Conservation (phyloP, 2,888 invertebrate genomes). For the Polymixis lichenea region DNA sequence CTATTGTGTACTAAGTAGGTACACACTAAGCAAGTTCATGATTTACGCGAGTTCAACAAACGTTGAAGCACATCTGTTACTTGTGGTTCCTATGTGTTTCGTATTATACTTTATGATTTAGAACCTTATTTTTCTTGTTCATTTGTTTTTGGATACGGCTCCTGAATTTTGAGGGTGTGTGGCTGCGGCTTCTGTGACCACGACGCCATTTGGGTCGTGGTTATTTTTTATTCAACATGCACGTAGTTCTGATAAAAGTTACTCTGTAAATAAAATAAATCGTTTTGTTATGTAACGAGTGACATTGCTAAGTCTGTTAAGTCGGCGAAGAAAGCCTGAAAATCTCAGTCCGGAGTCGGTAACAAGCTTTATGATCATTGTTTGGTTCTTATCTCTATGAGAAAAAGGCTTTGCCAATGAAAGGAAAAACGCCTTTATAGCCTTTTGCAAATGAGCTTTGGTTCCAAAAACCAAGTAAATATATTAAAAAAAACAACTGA, state of each 20-base stretch:
- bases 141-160: conserved; percentile 40
- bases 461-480: no score
- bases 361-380: no score
- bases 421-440: no score
- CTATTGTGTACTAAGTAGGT: neutral
- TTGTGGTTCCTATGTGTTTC: conserved; percentile 55
- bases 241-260: neutral
- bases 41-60: conserved; percentile 56
- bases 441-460: no score
- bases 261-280: neutral
- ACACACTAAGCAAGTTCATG: conserved; percentile 35
- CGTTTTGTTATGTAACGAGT: neutral
- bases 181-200: conserved; percentile 3
- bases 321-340: neutral
- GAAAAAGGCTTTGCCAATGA: neutral
- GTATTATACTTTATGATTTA: conserved; percentile 60
- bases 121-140: conserved; percentile 53
- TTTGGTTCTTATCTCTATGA: neutral
- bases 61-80: conserved; percentile 53
- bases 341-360: no score
- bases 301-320: neutral
- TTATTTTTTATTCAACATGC: conserved; percentile 17
- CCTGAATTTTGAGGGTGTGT: conserved; percentile 43
- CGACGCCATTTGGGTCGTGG: neutral
- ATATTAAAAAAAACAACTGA: no score